Base-by-base conservation (phyloP, 2,113 vertebrate genomes). In the Asarcornis scutulata region DNA sequence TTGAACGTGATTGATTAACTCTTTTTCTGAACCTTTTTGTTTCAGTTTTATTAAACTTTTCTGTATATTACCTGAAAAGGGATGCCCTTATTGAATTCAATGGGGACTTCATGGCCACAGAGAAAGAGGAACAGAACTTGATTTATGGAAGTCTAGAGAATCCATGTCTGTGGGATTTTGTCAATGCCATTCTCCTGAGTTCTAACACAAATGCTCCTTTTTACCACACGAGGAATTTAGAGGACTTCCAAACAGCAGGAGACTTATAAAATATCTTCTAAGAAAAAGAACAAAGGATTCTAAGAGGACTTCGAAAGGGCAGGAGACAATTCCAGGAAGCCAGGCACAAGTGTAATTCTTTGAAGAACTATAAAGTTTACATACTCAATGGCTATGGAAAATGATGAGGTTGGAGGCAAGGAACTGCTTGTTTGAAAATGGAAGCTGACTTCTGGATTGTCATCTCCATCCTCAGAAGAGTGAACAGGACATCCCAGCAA, bases 1-100 rank as follows among this genome's bases (percentile, higher is more conserved):
- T 72, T 94, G 34, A 79, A 69, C 80, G 50, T 50, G 83, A 69
- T 55, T 85, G 22, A 87, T 76, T 73, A 69, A 44, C n/a, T 83
- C 38, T 66, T 91, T 86, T 62, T 58, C 83, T 44, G 50, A 85
- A 23, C 21, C 25, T 18, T 83, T 86, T 29, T 25, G 6, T 80
- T 48, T 79, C 27, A 69, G 10, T 79, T 48, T 50, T 44, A 32
- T 44, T 86, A 55, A 50, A 16, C 16, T 91, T 91, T 83, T 73
- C 29, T 40, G 27, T 34, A 27, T 36, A 79, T 58, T 89, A 23
- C 31, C 11, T 91, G 44, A 66, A 88, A 83, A 73, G 5, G 17
- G 22, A 25, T 59, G 32, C 3, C 48, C 26, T 64, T 66, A 60
- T 6, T 69, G 38, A 93, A 73, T 73, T 73, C 53, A 66, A 17